Percentiles rank a stretch among this genome's conserved stretches.
These are phyloP conservation scores for Dione vanillae DNA, from an alignment of 2,888 invertebrate species.

Conservation along the genomic window DNA sequence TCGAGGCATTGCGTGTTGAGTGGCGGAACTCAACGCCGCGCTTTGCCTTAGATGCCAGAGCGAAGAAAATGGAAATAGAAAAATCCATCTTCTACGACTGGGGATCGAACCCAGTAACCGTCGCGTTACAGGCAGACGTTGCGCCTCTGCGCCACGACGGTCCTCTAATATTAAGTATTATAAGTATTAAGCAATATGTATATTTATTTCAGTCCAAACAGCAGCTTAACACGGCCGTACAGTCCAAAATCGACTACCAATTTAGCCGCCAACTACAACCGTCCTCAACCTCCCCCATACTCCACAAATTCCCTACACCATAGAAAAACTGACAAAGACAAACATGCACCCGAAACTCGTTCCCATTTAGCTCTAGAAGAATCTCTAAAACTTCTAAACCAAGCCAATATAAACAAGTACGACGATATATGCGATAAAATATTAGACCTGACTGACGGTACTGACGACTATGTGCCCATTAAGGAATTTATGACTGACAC, in stretches of 20 bases:
- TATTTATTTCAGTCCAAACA: constrained; percentile 82
- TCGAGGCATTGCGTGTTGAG: too few relatives aligned
- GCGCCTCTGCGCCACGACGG: too few relatives aligned
- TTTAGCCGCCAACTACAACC: constrained; percentile 73
- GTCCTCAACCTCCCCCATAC: constrained; percentile 80
- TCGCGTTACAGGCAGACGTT: too few relatives aligned
- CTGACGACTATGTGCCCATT: constrained; percentile 76
- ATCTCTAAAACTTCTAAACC: constrained; percentile 75
- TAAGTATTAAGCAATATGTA: too few relatives aligned
- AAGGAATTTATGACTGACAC: constrained; percentile 45
- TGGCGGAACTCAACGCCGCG: too few relatives aligned
- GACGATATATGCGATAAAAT: constrained; percentile 69
- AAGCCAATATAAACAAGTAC: constrained; percentile 74
- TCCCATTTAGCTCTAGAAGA: constrained; percentile 73
- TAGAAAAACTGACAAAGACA: constrained; percentile 61
- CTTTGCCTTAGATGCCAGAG: too few relatives aligned
- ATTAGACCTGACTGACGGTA: constrained; percentile 67
- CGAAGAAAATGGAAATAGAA: too few relatives aligned
- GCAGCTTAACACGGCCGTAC: constrained; percentile 79
- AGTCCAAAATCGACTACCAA: constrained; percentile 78
- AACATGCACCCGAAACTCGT: constrained; percentile 62
- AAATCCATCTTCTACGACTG: too few relatives aligned
- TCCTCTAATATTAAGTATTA: too few relatives aligned
- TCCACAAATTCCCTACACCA: constrained; percentile 70
- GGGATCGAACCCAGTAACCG: too few relatives aligned